Evolutionary conservation across 2,888 invertebrate species (phyloP), one percentile per base, ranked within the genome.

Genomic region (Pseudococcus jackbeardsleyi): DNA sequence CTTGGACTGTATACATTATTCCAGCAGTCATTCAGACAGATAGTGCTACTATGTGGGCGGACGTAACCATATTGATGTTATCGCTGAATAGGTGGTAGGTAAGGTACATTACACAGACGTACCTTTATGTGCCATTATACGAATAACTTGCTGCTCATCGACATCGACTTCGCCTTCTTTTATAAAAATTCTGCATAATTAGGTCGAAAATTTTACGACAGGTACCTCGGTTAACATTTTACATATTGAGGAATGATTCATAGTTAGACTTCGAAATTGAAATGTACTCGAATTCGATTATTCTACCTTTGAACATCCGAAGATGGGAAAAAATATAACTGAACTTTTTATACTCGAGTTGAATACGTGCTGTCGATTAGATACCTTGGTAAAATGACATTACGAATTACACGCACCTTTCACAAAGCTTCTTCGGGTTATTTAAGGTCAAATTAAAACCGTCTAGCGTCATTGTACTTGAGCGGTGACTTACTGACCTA

Each of bases 1-100:
- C 88, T 88, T 82, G 88, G 39, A 88, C 88, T 79, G 88, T 77
- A 82, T 79, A 88, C 50, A 82, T 82, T 77, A 82, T 88, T 59
- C 82, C 39, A 88, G 54, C 79, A 82, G 88, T 82, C 82, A 88
- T 88, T 79, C 79, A 50, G 82, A 88, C 79, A 79, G 88, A 82
- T 88, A 82, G 50, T 48, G 88, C 50, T 77, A 68, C 46, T 46
- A 86, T 86, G 72, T 72, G 72, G 68, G 86, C 86, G 72, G 86
- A 86, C 46, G 72, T 48, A 72, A 42, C n/a, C 59, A 46, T 84
- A 59, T 85, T 46, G 84, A 85, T 50, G 84, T 54, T 59, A 86
- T 64, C 86, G 19, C 86, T 86, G 46, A 46, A 68, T 48, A 46
- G 59, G 64, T 42, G 22, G 42, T 26, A 26, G 22, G 42, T 26